Base-by-base conservation (phyloP, 30 jellyfish, hydroid and myxozoan genomes). In the Hydractinia symbiolongicarpus region DNA sequence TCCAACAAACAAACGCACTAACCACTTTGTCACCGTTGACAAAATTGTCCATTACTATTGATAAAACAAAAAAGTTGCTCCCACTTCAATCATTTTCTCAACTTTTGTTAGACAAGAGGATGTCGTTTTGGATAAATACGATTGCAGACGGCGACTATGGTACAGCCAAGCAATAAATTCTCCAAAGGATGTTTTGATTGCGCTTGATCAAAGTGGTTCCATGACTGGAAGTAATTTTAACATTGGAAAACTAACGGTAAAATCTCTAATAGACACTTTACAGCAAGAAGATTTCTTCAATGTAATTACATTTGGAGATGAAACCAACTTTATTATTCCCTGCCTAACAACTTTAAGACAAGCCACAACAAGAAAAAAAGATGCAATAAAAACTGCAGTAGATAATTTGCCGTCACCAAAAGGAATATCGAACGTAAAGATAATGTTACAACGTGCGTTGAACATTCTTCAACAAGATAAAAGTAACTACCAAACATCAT, bases 271-370 rank as follows among this genome's bases (percentile, higher is more conserved):
- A 53, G 96, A 88, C 66, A 84, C 96, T 2, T 76, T 88, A 13
- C 96, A 88, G 57, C 93, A 88, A 72, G 85, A 88, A 60, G 96
- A 88, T 81, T 88, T 88, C 62, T 88, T 88, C 84, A 88, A 88
- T 64, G 96, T 88, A 7, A 77, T 89, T 11, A 55, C 49, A 20
- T 90, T n/a, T 50, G 51, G 51, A 30, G 17, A 4, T 19, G 53
- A 9, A 49, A 71, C 54, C 9, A 50, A 58, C 54, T 71, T 71
- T 20, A 8, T 71, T 0, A 8, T 71, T 50, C 60, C 55, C 8
- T 71, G 80, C 50, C 5, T 71, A 53, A 19, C 10, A 7, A 50
- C 30, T 50, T 50, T 71, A 71, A 50, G 67, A 30, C 80, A 71
- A 71, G 80, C 80, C 9, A 71, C 80, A 30, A 19, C 80, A 6